Base-by-base conservation (phyloP, 35 echinoderm and acorn worm species). In the Eucidaris tribuloides region DNA sequence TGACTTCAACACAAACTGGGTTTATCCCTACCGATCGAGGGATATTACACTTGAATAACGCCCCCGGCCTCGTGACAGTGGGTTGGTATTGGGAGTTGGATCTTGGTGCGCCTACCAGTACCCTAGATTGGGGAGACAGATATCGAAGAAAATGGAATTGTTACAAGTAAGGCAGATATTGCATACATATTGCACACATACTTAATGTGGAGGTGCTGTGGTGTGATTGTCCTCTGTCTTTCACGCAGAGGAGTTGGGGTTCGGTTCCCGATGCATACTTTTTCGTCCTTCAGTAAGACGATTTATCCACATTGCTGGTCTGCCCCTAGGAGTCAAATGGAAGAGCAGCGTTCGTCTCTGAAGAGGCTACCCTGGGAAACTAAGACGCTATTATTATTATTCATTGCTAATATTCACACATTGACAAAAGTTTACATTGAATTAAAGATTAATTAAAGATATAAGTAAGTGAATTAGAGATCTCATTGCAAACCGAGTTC, bases 31-130 rank as follows among this genome's bases (percentile, higher is more conserved):
- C 9, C 39, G 62, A 33, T 9, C 9, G 19, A 34, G 63, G 79
- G 3, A 85, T 15, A 68, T 62, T 81, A 27, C 84, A 89, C 83
- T 92, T 88, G 56, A 89, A 97, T 20, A 97, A 14, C 18, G 89
- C 89, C 46, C 94, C 94, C 5, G 94, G 94, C 57, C 48, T 84
- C 11, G 34, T 17, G 54, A 97, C 25, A 2, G 76, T 43, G 24
- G 74, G 70, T 49, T 97, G 89, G 60, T 65, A 76, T 18, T 41
- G 31, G 0, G 94, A 97, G 29, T 85, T 50, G 37, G 80, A 71
- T 36, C 70, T 78, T 38, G 94, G 94, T 18, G 94, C 89, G 7
- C 94, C 94, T n/a, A 82, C 94, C 30, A 97, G 74, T 72, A 97
- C 52, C 85, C 94, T 97, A n/a, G 14, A 71, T 84, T 40, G 20